Base-by-base conservation (phyloP, 2,113 vertebrate species). In the Machaerirhynchus nigripectus region DNA sequence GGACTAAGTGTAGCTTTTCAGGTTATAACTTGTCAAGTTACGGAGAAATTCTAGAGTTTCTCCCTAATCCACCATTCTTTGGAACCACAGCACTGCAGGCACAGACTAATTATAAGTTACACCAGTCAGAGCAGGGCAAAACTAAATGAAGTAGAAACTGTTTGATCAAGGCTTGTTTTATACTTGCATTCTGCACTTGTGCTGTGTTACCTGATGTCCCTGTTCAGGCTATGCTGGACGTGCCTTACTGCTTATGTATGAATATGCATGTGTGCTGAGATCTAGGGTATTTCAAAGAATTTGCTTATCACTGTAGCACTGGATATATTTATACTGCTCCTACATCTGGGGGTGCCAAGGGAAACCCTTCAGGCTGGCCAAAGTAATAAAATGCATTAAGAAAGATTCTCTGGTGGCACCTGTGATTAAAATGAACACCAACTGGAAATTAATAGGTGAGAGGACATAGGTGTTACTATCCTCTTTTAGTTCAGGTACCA, bases 1-100 rank as follows among this genome's bases (percentile, higher is more conserved):
- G 99, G 99, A 99, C 98, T 99, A 99, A 99, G 98, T 99, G 99
- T 99, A 99, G 99, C 98, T 98, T 99, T 99, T 99, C 99, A 98
- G 98, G 99, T 98, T 99, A 98, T 98, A 98, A 99, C 99, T 99
- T 99, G 99, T 99, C 99, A 99, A 95, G 98, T 98, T 99, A 98
- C 92, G 83, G 98, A 99, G 98, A 99, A 99, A 99, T 99, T 98
- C 98, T 98, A 98, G 98, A 98, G 97, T 97, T 98, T 98, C 97
- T 98, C 94, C 97, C 97, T 98, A 98, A 98, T 98, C 98, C 98
- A 97, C 98, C 88, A 83, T 98, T 98, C 98, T 98, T 98, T 97
- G 97, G 98, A 98, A 98, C 98, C 97, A 97, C 82, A 96, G 97
- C 98, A 99, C 98, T 98, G 98, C 98, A 98, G 98, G 98, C 98